Evolutionary conservation across 2,113 vertebrate species (phyloP), one percentile per base, ranked within the genome.

Genomic region (Carassius auratus): DNA sequence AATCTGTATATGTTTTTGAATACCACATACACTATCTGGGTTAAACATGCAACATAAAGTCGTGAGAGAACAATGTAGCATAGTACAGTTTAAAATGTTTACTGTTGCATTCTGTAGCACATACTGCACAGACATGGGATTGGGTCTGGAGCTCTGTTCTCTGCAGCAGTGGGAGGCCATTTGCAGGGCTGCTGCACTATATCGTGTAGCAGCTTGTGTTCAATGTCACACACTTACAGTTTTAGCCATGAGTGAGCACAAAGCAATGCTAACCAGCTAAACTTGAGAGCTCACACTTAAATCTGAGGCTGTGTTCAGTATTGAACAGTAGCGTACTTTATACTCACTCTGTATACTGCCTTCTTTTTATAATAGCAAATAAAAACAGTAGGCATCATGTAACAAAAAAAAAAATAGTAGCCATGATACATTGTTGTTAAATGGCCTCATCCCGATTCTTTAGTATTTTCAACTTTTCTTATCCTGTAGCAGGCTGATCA

Each of bases 211-310:
- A 66, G 85, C 48, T 55, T 69, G 76, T 23, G 77, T 86, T 88
- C 84, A 52, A 87, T 88, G 86, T 85, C 57, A 83, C 48, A 85
- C 48, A 45, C 74, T 68, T 79, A 85, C 84, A 86, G 83, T 84
- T 89, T 87, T 87, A 88, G 85, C 80, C 26, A 59, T 81, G 78
- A 83, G 33, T 14, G 76, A 85, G 45, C 66, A 59, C 61, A 64
- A 79, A 85, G 84, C 64, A 75, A 82, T 86, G 73, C 89, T 82
- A 84, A 62, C 21, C 86, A 88, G 76, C 81, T 68, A 62, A 55
- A 83, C 68, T 15, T 84, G 83, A 83, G 75, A 87, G 83, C 74
- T 71, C 52, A 64, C 55, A 71, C 66, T 89, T 15, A 78, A 36
- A 86, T 73, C 30, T 42, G 19, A 42, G 17, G 36, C 64, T 33